Evolutionary conservation across 1,140 invertebrate genomes (phyloP).

Genomic region (Berghia stephanieae): DNA sequence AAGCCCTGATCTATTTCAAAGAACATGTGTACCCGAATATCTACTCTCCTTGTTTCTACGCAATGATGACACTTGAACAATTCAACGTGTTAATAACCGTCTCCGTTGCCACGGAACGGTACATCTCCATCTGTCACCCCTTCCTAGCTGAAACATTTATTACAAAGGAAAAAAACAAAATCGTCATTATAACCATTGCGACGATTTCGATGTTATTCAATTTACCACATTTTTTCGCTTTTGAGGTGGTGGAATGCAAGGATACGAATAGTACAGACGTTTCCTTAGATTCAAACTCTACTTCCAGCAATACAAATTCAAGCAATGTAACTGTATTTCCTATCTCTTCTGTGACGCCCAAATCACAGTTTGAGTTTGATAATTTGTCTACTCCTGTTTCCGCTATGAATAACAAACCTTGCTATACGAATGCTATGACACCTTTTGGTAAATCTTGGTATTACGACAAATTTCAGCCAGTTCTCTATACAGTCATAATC

Average conservation of each 20-base stretch:
- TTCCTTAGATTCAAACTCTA: constrained; percentile 29
- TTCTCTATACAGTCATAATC: constrained; percentile 54
- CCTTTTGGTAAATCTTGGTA: constrained; percentile 45
- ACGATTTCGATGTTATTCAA: constrained; percentile 58
- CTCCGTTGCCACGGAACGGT: constrained; percentile 61
- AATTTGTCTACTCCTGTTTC: no score
- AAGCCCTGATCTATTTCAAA: constrained; percentile 60
- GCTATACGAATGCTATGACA: no score
- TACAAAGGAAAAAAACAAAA: constrained; percentile 49
- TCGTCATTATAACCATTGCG: constrained; percentile 45
- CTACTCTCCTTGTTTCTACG: constrained; percentile 52
- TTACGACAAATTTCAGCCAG: constrained; percentile 51
- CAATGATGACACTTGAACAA: constrained; percentile 62
- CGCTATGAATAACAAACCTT: no score
- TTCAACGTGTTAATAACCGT: constrained; percentile 64
- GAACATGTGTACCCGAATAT: constrained; percentile 56
- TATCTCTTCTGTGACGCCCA: no score
- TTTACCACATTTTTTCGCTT: constrained; percentile 58
- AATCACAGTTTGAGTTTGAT: constrained; percentile 44
- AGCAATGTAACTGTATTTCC: no score
- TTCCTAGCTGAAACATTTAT: constrained; percentile 53
- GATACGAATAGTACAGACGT: no score
- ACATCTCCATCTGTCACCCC: constrained; percentile 62
- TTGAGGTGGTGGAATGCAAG: constrained; percentile 33
- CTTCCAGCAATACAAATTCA: not conserved